Conservation (phyloP, 2,888 invertebrate genomes). For the Crocallis elinguaria region DNA sequence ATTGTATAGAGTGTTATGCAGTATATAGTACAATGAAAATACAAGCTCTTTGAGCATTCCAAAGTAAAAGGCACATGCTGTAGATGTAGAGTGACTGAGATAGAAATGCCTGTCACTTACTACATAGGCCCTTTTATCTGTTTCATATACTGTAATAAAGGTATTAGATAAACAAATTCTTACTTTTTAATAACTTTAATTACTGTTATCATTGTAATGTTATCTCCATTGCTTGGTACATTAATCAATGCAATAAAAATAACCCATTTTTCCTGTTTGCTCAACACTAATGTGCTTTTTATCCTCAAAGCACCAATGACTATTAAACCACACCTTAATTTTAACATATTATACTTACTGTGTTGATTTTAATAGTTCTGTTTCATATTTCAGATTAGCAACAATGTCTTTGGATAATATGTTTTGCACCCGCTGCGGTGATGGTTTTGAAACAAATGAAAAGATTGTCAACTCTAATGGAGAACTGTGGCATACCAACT, state of each 20-base stretch:
- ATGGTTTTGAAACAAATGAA: slow-evolving; percentile 98
- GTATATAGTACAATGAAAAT: no score
- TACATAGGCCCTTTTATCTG: no score
- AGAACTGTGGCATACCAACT: slow-evolving; percentile 99
- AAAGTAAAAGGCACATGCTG: no score
- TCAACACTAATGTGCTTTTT: slow-evolving; percentile 9
- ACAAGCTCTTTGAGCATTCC: no score
- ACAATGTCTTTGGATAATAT: slow-evolving; percentile 95
- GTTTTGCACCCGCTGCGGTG: slow-evolving; percentile 97
- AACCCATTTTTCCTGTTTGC: slow-evolving; percentile 30
- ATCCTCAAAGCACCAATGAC: slow-evolving; percentile 25
- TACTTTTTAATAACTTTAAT: no score
- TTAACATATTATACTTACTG: slow-evolving; percentile 1
- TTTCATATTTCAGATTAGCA: slow-evolving; percentile 63
- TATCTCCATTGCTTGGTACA: not conserved
- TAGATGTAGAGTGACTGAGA: no score
- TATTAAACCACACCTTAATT: slow-evolving; percentile 8
- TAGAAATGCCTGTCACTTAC: no score
- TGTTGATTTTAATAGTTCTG: not conserved
- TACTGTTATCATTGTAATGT: not conserved
- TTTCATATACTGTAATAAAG: no score
- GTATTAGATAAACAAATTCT: no score
- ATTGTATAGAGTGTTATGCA: no score
- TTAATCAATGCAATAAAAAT: slow-evolving; percentile 1
- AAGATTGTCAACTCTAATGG: slow-evolving; percentile 99